Evolutionary conservation across 1,140 invertebrate genomes (phyloP), one percentile per base, ranked within the genome.

Genomic region (Macrobrachium nipponense): DNA sequence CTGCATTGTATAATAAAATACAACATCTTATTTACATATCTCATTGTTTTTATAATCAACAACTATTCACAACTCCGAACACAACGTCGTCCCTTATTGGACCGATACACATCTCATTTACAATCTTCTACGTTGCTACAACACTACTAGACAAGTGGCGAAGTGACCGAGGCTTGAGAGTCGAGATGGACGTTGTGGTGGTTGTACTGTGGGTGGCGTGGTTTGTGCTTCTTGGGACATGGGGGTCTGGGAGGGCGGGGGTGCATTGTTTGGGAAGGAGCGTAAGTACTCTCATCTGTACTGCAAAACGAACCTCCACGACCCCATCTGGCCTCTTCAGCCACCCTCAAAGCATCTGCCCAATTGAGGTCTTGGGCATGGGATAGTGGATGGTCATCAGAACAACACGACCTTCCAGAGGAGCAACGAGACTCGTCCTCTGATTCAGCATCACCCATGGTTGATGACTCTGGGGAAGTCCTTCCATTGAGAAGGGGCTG

Each of bases 401-500:
- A 87, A 43, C 84, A 86, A 64, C 86, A 86, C 15, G 87, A 88
- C 6, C 81, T 84, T 20, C 86, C 84, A 8, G 87, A 88, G 23
- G 84, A 88, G 23, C 87, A 88, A 23, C 76, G 82, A 27, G 81
- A 82, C 59, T 88, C 86, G 76, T 88, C 87, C 68, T 88, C 87
- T 17, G 84, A 87, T 58, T 88, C 87, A 4, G 87, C 87, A 59
- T 88, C 87, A 7, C 87, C 87, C 58, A 88, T 66, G 43, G 84
- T 85, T 11, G 87, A 88, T 27, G 87, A 88, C 68, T 88, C 80
- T 20, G 87, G 87, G 27, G 87, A 88, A 59, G 84, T 86, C 66
- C 87, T 81, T 43, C 87, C 86, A 61, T 83, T 82, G 43, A 82
- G 76, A 36, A 83, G 84, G n/a, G 84, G 87, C 70, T 87, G 86